Evolutionary conservation across 2,797 vertebrate genomes (phyloP).

Genomic region (Prionace glauca): DNA sequence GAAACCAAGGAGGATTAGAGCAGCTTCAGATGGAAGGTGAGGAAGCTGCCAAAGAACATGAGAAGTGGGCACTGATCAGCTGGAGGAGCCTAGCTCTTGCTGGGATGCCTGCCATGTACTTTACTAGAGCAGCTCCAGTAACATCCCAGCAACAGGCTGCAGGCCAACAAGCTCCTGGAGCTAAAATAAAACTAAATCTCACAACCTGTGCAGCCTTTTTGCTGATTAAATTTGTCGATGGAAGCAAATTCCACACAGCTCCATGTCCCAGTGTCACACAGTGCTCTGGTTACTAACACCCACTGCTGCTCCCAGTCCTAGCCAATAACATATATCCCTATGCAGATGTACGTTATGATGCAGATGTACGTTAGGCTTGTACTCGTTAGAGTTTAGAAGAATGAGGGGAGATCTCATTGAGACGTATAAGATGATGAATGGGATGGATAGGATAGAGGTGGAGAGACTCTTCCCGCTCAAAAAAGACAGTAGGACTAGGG

Average conservation of each 20-base stretch:
- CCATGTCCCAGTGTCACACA: background rate
- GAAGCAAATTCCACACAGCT: background rate
- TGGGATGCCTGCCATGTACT: background rate
- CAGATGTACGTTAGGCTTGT: too few species aligned
- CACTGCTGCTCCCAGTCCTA: background rate
- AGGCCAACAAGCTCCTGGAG: background rate
- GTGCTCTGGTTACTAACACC: background rate
- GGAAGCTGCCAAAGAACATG: background rate
- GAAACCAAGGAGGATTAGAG: background rate
- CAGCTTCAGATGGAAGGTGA: background rate
- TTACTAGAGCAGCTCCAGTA: background rate
- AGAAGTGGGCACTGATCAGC: background rate
- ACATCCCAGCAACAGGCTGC: constrained; percentile 18
- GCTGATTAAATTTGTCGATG: background rate
- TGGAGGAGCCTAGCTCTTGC: background rate
- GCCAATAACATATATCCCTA: background rate
- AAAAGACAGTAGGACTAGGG: too few species aligned
- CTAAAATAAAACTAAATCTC: background rate
- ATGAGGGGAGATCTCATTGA: too few species aligned
- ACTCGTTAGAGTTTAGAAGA: too few species aligned
- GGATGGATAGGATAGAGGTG: too few species aligned
- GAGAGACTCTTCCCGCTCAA: too few species aligned
- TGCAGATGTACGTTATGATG: background rate
- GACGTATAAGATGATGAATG: too few species aligned
- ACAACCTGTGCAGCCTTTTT: background rate